Base-by-base conservation (phyloP, 2,888 invertebrate species). In the Caenorhabditis sp. region DNA sequence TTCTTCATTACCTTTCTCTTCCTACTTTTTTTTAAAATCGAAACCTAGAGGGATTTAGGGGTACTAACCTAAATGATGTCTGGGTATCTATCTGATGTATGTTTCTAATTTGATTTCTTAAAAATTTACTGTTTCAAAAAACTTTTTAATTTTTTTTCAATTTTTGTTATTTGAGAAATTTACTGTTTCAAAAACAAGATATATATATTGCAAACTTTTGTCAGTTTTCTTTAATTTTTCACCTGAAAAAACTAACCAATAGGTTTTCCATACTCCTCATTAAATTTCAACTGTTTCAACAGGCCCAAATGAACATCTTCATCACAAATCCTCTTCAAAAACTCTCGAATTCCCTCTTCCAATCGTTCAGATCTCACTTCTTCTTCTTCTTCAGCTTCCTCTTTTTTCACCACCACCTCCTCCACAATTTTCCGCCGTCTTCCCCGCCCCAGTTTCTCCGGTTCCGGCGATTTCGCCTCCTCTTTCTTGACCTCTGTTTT, bases 301-400 rank as follows among this genome's bases (percentile, higher is more conserved):
- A 74, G 57, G 2, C 66, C 66, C 54, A 74, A 50, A 66, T 74
- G 73, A 4, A 66, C 60, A 43, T 74, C 73, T 36, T 74, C 73
- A 58, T 74, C 69, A 50, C 73, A 74, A 26, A 74, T 74, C 51
- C 53, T 61, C 31, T 55, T 69, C 66, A 74, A 63, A 51, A 74
- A 50, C 3, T 67, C 62, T 24, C 62, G 58, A n/a, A 75, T 62
- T 6, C 37, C 53, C 54, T 66, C 31, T 12, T 54, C 43, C 24
- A 24, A 4, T 26, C 4, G 24, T 17, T 24, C 24, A 23, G n/a
- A 6, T 23, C 24, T n/a, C 8, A 14, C n/a, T 24, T 19, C 58
- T 23, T 58, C 49, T 14, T 64, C 64, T 27, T 54, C 37, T 19
- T 61, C 61, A 51, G 24, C 31, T 23, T 59, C 36, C 21, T 60